Conservation (phyloP, 2,888 invertebrate species). For the Microdon myrmicae region DNA sequence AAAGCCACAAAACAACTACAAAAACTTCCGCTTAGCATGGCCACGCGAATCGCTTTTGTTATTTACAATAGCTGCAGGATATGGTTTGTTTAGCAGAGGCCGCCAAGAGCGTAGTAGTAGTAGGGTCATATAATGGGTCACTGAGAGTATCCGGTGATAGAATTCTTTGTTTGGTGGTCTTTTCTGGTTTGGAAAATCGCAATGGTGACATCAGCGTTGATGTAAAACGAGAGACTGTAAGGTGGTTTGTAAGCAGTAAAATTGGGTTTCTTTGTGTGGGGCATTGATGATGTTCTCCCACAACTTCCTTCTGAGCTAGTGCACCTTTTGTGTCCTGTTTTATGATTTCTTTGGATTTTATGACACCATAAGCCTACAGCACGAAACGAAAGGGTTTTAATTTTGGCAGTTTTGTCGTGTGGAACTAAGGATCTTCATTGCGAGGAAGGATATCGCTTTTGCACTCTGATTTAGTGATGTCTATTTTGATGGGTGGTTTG, state of each 20-base stretch:
- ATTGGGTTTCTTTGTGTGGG: slow-evolving; percentile 28
- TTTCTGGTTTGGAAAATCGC: slow-evolving; percentile 40
- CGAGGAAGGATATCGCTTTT: no score
- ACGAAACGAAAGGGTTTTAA: slow-evolving; percentile 20
- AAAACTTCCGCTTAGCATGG: neutral
- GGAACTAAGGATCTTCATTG: no score
- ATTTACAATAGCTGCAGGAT: slow-evolving; percentile 41
- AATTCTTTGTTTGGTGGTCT: slow-evolving; percentile 46
- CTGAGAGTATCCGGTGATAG: slow-evolving; percentile 38
- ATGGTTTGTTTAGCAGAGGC: slow-evolving; percentile 20
- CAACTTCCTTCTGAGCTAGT: no score
- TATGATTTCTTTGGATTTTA: slow-evolving; percentile 42
- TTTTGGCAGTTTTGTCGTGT: slow-evolving; percentile 19
- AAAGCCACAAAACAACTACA: neutral
- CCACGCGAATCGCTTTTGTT: slow-evolving; percentile 41
- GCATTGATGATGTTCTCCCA: no score
- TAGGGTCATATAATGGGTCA: slow-evolving; percentile 24
- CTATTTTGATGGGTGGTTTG: no score
- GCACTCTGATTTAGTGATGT: no score
- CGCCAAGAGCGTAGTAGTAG: neutral
- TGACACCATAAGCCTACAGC: slow-evolving; percentile 35
- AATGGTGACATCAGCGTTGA: slow-evolving; percentile 3
- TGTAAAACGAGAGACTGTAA: neutral
- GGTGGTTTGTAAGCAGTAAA: slow-evolving; percentile 22
- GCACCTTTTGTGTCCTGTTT: slow-evolving; percentile 25